phyloP scores from a whole-genome alignment of 2,113 vertebrate species.

The Thomomys bottae region DNA sequence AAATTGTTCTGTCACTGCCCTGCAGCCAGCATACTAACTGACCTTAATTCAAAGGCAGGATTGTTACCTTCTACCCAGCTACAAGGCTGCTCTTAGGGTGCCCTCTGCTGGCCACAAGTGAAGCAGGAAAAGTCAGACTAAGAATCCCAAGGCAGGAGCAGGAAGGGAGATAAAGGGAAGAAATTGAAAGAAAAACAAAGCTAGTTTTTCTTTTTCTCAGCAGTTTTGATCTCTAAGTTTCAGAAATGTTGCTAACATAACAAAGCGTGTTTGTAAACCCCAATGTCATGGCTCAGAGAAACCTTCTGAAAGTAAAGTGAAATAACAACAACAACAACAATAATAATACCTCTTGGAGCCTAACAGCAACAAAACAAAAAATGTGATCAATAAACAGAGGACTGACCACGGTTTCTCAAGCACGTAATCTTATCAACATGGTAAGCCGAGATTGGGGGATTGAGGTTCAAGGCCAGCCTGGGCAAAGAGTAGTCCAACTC shows the following conservation, averaged over 20 bases:
- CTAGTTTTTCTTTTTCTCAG: not conserved
- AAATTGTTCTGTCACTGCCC: not conserved
- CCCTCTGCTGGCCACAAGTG: slow-evolving; percentile 61
- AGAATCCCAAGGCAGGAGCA: slow-evolving; percentile 15
- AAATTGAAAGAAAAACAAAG: not conserved
- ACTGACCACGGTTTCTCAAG: no score
- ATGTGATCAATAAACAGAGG: not conserved
- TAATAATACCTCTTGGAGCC: not conserved
- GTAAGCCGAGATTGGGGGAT: not conserved
- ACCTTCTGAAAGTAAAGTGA: not conserved
- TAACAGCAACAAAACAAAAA: not conserved
- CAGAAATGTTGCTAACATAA: not conserved
- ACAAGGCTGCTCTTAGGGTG: not conserved
- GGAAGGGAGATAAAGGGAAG: not conserved
- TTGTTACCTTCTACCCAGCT: not conserved
- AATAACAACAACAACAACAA: not conserved
- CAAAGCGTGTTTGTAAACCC: not conserved
- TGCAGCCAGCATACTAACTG: not conserved
- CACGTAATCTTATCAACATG: no score
- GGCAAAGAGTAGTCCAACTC: no score
- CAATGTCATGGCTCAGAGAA: not conserved
- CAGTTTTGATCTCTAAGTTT: slow-evolving; percentile 23
- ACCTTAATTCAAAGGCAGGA: not conserved
- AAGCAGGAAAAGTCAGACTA: slow-evolving; percentile 20
- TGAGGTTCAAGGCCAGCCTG: not conserved